Conservation (phyloP, 1,140 invertebrate genomes). For the Cepaea nemoralis region DNA sequence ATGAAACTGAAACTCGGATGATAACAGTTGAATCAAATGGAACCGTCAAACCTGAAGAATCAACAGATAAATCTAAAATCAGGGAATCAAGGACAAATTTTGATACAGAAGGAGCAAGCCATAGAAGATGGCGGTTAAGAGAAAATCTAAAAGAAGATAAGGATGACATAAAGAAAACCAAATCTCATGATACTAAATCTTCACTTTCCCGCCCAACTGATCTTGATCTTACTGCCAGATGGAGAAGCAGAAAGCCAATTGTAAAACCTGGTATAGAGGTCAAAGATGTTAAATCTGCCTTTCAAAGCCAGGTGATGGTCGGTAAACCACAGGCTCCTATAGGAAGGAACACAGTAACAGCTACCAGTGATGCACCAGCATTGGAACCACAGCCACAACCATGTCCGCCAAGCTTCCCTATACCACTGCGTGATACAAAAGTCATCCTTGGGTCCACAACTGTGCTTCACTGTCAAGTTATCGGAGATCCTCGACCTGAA, state of each 20-base stretch:
- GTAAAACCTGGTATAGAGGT: background rate
- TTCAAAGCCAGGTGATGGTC: background rate
- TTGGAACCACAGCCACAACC: background rate
- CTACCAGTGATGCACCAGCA: background rate
- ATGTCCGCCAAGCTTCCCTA: constrained; percentile 47
- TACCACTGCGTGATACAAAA: constrained; percentile 69
- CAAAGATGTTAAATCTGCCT: background rate
- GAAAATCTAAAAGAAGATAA: background rate
- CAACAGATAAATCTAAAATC: background rate
- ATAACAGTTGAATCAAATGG: background rate
- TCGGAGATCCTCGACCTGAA: constrained; percentile 59
- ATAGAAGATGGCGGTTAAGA: background rate
- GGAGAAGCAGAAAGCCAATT: background rate
- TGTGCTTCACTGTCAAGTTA: constrained; percentile 70
- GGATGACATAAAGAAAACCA: background rate
- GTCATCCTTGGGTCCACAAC: constrained; percentile 60
- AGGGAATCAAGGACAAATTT: background rate
- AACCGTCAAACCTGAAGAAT: background rate
- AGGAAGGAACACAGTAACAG: background rate
- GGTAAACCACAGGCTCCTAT: background rate
- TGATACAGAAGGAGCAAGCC: background rate
- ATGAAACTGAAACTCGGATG: background rate
- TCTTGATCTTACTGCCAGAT: background rate
- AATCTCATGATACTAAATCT: background rate
- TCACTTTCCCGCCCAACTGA: background rate